phyloP scores from a whole-genome alignment of 2,113 vertebrate genomes.

The Odocoileus virginianus region DNA sequence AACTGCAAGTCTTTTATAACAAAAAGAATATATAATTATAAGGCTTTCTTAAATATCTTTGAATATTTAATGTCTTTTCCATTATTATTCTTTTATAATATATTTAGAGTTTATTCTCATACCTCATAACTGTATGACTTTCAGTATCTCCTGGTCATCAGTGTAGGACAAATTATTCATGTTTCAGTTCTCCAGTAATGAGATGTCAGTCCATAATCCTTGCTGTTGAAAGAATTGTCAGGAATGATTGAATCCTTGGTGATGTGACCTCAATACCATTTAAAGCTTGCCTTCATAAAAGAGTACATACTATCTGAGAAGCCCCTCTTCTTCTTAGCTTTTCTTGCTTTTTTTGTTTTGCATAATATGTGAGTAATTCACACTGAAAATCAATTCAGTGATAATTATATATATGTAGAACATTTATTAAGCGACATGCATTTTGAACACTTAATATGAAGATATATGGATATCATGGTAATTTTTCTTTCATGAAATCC shows the following conservation, averaged over 20 bases:
- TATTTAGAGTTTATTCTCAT: neutral
- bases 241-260: constrained; percentile 26
- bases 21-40: neutral
- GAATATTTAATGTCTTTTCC: neutral
- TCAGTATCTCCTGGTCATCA: constrained; percentile 61
- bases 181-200: constrained; percentile 62
- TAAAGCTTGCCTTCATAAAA: constrained; percentile 32
- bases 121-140: neutral
- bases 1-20: neutral
- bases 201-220: constrained; percentile 62
- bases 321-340: neutral
- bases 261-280: constrained; percentile 46
- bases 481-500: neutral
- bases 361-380: constrained; percentile 2
- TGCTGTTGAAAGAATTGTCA: constrained; percentile 58
- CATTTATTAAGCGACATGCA: neutral
- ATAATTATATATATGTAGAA: neutral
- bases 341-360: neutral
- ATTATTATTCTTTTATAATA: neutral
- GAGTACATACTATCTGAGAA: constrained; percentile 4
- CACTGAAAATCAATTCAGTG: constrained; percentile 27
- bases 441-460: constrained; percentile 19
- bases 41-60: neutral
- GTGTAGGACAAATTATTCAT: constrained; percentile 56
- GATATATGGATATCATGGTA: neutral